Conservation (phyloP, 2,888 invertebrate genomes). For the Sympetrum striolatum region DNA sequence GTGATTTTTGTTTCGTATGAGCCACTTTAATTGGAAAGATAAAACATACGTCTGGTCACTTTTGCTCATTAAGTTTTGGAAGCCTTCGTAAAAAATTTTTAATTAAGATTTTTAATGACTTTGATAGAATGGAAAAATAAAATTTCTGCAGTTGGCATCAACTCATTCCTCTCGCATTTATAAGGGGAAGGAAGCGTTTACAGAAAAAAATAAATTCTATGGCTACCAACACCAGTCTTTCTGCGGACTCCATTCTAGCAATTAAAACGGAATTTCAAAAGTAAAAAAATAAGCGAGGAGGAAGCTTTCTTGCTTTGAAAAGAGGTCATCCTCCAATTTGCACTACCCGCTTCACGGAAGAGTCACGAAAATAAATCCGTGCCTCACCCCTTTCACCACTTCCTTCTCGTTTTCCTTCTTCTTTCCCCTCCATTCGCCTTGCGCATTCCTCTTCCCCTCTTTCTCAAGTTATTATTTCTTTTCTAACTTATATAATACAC, state of each 20-base stretch:
- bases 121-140: no score
- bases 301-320: not conserved
- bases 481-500: not conserved
- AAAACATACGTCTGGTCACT: no score
- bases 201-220: no score
- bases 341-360: not conserved
- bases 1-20: no score
- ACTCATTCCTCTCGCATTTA: no score
- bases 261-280: not conserved
- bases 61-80: no score
- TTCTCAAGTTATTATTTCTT: not conserved
- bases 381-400: not conserved
- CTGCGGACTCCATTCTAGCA: not conserved
- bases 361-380: not conserved
- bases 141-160: no score
- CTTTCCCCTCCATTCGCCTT: not conserved
- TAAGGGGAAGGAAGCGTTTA: no score
- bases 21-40: no score
- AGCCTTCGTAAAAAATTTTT: no score
- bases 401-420: no score
- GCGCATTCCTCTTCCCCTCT: not conserved
- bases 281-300: not conserved
- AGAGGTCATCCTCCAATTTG: not conserved
- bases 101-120: no score
- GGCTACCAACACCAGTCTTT: not conserved